A percentile compares a stretch with the other conserved stretches of the same genome.
Conservation (phyloP, 2,888 invertebrate genomes). For the Agonopterix arenella region DNA sequence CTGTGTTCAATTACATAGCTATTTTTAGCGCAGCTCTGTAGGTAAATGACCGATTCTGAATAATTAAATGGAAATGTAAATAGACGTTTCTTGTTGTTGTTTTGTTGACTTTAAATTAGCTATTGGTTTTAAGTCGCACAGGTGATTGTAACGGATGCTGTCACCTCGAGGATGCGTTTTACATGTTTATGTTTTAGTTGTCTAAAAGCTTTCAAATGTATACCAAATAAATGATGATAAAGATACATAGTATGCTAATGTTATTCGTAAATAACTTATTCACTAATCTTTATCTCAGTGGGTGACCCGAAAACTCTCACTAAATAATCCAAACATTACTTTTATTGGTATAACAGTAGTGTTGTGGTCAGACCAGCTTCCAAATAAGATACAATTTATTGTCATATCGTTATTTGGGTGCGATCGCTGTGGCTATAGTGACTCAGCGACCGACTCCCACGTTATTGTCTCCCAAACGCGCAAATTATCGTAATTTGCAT, state of each 20-base stretch:
- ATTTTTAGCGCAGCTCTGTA: too few species aligned
- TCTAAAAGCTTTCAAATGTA: too few species aligned
- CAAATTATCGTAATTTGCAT: constrained; percentile 35
- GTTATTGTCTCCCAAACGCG: constrained; percentile 25
- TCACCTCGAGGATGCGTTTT: too few species aligned
- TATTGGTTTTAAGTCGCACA: too few species aligned
- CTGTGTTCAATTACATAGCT: background rate
- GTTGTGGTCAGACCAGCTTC: constrained; percentile 28
- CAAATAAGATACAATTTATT: constrained; percentile 36
- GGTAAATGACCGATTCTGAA: too few species aligned
- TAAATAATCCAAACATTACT: background rate
- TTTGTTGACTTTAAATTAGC: too few species aligned
- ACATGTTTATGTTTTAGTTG: too few species aligned
- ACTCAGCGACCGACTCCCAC: constrained; percentile 48
- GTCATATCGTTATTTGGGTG: constrained; percentile 44
- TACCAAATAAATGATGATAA: too few species aligned
- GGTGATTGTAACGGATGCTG: too few species aligned
- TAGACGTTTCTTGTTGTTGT: too few species aligned
- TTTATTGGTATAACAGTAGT: constrained; percentile 1
- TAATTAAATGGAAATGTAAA: too few species aligned
- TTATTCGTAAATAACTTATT: background rate
- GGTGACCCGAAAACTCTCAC: constrained; percentile 3
- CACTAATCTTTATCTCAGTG: constrained; percentile 1
- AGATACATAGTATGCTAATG: too few species aligned
- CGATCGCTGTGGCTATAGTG: constrained; percentile 34